Evolutionary conservation across 1,140 invertebrate genomes (phyloP).

Genomic region (Geopemphigus sp.): DNA sequence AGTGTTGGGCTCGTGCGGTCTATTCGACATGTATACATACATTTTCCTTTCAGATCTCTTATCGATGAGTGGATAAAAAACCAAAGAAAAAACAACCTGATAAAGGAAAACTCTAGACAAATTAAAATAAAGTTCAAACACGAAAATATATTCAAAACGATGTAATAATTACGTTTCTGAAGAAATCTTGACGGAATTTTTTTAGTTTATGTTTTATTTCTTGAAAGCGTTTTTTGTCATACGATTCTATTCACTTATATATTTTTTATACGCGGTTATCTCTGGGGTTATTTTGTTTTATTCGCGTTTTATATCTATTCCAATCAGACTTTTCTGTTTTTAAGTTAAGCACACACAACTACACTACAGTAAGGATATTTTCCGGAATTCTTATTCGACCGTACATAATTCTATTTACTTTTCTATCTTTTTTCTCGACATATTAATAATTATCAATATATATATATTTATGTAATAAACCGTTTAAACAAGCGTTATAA

Average conservation of each 20-base stretch:
- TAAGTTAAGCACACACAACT: neutral
- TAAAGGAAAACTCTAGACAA: neutral
- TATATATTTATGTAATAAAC: neutral
- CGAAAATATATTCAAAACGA: neutral
- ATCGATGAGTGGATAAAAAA: too few species aligned
- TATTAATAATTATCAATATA: neutral
- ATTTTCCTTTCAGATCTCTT: neutral
- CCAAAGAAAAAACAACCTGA: too few species aligned
- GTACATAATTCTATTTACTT: neutral
- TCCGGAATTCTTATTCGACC: constrained; percentile 11
- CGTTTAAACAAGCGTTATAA: neutral
- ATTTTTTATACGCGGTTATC: neutral
- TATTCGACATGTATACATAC: neutral
- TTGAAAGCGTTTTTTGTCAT: neutral
- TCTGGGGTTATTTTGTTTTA: neutral
- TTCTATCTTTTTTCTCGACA: neutral
- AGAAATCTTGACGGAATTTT: neutral
- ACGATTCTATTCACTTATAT: neutral
- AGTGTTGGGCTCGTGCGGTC: neutral
- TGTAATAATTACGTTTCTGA: neutral
- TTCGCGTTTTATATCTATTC: neutral
- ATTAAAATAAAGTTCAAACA: neutral
- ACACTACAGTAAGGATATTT: neutral
- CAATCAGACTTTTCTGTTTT: neutral
- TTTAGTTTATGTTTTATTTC: neutral